phyloP scores from a whole-genome alignment of 2,888 invertebrate genomes.

The Euplagia quadripunctaria region DNA sequence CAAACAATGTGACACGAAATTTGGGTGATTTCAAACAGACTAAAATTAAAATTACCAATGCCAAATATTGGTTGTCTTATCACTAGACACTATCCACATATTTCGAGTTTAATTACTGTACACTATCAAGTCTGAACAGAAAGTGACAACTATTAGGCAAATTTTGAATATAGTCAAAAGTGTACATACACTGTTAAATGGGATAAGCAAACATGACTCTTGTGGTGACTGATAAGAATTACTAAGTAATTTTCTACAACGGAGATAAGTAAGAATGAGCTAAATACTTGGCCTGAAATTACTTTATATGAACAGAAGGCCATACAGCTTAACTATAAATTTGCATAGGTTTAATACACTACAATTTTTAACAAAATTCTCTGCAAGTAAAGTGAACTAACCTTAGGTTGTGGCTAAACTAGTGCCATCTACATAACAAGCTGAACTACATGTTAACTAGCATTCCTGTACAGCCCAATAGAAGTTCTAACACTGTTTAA shows the following conservation, averaged over 20 bases:
- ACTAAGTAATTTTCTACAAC: constrained; percentile 24
- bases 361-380: not conserved
- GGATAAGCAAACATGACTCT: constrained; percentile 42
- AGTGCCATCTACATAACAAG: too few relatives aligned
- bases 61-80: constrained; percentile 25
- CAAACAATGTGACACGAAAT: not conserved
- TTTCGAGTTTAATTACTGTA: constrained; percentile 8
- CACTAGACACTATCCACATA: constrained; percentile 19
- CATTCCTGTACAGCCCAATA: too few relatives aligned
- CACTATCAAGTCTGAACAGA: not conserved
- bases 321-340: constrained; percentile 1
- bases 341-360: too few relatives aligned
- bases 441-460: too few relatives aligned
- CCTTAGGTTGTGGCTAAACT: too few relatives aligned
- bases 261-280: constrained; percentile 36
- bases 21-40: not conserved
- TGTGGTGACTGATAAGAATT: constrained; percentile 42
- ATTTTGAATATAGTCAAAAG: constrained; percentile 14
- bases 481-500: too few relatives aligned
- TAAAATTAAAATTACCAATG: constrained; percentile 28
- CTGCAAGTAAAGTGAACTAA: not conserved
- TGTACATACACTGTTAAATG: constrained; percentile 24
- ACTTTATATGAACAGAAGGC: constrained; percentile 9
- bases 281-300: constrained; percentile 34
- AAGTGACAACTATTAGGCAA: constrained; percentile 11